Percentiles rank a stretch among this genome's conserved stretches.
Conservation (phyloP, 2,888 invertebrate species). For the Blera fallax region DNA sequence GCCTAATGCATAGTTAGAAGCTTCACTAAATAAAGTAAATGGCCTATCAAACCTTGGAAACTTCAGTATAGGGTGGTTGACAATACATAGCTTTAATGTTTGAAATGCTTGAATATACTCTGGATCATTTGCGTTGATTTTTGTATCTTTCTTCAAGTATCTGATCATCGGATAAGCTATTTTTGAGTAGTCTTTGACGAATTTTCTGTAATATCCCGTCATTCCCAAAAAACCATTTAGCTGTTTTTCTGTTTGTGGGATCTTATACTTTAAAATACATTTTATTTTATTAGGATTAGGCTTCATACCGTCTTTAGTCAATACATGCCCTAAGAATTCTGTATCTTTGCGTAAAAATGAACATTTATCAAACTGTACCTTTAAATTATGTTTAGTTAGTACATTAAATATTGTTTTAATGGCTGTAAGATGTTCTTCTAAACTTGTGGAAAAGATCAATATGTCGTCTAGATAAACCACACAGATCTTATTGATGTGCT, state of each 20-base stretch:
- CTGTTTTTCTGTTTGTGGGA: too few species aligned
- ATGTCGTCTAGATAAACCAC: too few species aligned
- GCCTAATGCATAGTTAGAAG: constrained; percentile 67
- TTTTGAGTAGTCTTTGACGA: constrained; percentile 11
- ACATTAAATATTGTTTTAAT: too few species aligned
- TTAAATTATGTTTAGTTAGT: neutral
- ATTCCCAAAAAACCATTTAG: too few species aligned
- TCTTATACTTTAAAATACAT: too few species aligned
- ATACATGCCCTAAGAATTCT: neutral
- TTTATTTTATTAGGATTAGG: too few species aligned
- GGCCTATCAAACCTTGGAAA: constrained; percentile 30
- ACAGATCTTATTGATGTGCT: too few species aligned
- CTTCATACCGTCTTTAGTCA: too few species aligned
- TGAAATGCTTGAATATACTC: constrained; percentile 39
- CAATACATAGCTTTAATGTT: constrained; percentile 35
- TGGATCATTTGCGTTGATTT: constrained; percentile 32
- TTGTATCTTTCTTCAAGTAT: constrained; percentile 40
- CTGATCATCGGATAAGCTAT: constrained; percentile 30
- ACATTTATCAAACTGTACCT: neutral
- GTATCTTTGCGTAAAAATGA: neutral
- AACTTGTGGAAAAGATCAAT: too few species aligned
- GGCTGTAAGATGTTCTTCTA: too few species aligned
- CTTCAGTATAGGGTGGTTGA: constrained; percentile 14
- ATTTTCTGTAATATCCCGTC: too few species aligned
- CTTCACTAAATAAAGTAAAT: constrained; percentile 63